Evolutionary conservation across 2,797 vertebrate species (phyloP), one percentile per base, ranked within the genome.

Genomic region (Danio tinwini): DNA sequence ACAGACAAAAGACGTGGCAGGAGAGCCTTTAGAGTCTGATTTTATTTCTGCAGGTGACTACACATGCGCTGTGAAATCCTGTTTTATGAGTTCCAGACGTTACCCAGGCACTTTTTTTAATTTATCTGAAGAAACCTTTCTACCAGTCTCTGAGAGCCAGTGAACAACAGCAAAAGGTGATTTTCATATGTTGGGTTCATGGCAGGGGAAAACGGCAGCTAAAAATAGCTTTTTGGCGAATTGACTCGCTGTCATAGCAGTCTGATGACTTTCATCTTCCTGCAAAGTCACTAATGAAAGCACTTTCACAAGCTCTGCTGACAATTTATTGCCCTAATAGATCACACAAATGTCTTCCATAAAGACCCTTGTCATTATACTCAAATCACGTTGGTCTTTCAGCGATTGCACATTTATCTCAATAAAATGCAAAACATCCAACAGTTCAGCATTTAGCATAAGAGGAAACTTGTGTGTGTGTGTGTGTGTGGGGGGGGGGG

Each of bases 161-260:
- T 64, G 75, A 89, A 83, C 64, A 80, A 90, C 81, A 75, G 82
- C 80, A 76, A 86, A 87, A 83, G 87, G 74, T 85, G 55, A 87
- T 90, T 89, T 83, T 88, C 29, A 82, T 56, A 81, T 80, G 65
- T 82, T 80, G 58, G 61, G 70, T 80, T 86, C 64, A 81, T 86
- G 85, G 83, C 77, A n/a, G 67, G 74, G 12, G 81, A 76, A 76
- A 78, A 83, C 80, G 76, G 47, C 39, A 53, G 74, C 87, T 82
- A 78, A 88, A 91, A 91, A 90, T 90, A 92, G 87, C 87, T 85
- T 61, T 58, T 59, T 44, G 21, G 67, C 82, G 86, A 87, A 90
- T 82, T 64, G 72, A 82, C 67, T 90, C 82, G 84, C 85, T 56
- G 75, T 75, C 81, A 59, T 85, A 64, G 72, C 78, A 68, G 81